A percentile compares a stretch with the other conserved stretches of the same genome.
These are phyloP conservation scores for Arctopsyche grandis DNA, from an alignment of 1,140 invertebrate species.

Conservation along the genomic window DNA sequence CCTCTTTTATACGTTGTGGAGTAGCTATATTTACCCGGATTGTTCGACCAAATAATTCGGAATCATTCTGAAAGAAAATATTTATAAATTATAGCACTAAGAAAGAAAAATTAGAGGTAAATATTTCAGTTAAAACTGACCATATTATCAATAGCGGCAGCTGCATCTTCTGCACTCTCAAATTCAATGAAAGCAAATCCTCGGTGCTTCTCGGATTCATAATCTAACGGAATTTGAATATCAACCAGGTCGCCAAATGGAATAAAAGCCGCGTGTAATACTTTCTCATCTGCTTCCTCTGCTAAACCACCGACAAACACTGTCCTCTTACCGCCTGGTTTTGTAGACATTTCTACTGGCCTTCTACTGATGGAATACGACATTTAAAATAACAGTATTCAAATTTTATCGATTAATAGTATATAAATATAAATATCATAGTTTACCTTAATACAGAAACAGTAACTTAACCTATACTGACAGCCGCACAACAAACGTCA, in stretches of 20 bases:
- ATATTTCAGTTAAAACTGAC: slow-evolving; percentile 66
- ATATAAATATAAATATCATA: too few relatives aligned
- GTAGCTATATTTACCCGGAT: slow-evolving; percentile 97
- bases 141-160: slow-evolving; percentile 99
- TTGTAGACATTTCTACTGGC: slow-evolving; percentile 59
- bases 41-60: slow-evolving; percentile 96
- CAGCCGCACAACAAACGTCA: too few relatives aligned
- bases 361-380: too few relatives aligned
- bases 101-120: too few relatives aligned
- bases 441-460: too few relatives aligned
- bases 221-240: slow-evolving; percentile 97
- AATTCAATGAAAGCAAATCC: slow-evolving; percentile 99
- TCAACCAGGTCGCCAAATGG: slow-evolving; percentile 98
- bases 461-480: too few relatives aligned
- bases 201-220: slow-evolving; percentile 96
- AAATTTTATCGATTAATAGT: too few relatives aligned
- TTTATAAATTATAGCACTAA: too few relatives aligned
- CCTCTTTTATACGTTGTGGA: slow-evolving; percentile 94
- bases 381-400: too few relatives aligned
- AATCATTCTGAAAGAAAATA: slow-evolving; percentile 87
- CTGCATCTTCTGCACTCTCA: slow-evolving; percentile 93
- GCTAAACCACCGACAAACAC: slow-evolving; percentile 91
- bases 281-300: slow-evolving; percentile 97
- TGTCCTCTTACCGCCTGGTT: slow-evolving; percentile 77
- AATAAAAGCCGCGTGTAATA: slow-evolving; percentile 95